Conservation (phyloP, 2,113 vertebrate genomes). For the Alectura lathami region DNA sequence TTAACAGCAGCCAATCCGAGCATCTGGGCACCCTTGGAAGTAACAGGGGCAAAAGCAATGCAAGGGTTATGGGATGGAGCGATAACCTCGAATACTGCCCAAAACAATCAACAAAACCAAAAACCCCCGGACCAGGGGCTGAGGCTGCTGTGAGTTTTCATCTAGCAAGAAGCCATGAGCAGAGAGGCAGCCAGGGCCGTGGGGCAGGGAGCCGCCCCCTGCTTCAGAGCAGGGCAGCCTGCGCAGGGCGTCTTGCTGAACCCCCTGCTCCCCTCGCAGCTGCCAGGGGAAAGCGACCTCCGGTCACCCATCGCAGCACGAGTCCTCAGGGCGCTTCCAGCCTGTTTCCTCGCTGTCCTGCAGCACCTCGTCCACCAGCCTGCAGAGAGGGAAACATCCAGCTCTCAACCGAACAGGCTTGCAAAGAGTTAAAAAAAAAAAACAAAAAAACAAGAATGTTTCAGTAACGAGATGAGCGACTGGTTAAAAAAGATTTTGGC, state of each 20-base stretch:
- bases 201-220: background rate
- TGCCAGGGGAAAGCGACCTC: background rate
- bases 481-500: background rate
- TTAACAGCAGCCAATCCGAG: too few species aligned
- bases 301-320: too few species aligned
- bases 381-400: background rate
- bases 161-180: background rate
- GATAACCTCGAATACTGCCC: background rate
- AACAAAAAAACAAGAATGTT: rapidly evolving
- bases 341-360: background rate
- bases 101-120: rapidly evolving
- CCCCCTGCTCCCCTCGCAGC: conserved; percentile 25
- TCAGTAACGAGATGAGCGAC: background rate
- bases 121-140: rapidly evolving
- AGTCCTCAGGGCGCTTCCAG: too few species aligned
- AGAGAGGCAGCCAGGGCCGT: background rate
- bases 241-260: background rate
- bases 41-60: background rate
- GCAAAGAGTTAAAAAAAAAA: background rate
- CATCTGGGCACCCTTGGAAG: rapidly evolving
- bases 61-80: rapidly evolving
- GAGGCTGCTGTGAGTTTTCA: rapidly evolving
- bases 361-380: background rate
- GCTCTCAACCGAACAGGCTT: background rate
- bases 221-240: too few species aligned